Base-by-base conservation (phyloP, 2,797 vertebrate genomes). In the Anas bernieri region DNA sequence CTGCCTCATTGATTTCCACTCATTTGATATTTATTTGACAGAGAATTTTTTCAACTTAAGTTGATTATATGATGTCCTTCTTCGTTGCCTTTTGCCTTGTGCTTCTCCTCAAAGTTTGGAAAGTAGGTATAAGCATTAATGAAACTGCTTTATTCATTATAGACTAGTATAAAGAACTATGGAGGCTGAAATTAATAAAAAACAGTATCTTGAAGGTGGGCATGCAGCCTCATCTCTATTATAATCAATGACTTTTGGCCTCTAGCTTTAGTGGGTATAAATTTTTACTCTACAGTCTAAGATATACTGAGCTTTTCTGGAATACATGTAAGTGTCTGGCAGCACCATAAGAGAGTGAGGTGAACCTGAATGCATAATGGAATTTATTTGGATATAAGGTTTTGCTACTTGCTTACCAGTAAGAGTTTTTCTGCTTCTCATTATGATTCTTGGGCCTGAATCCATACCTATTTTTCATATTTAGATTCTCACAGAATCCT, bases 401-500 rank as follows among this genome's bases (percentile, higher is more conserved):
- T 94, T 90, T 86, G 50, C 39, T 88, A 45, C 61, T 90, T 61
- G 56, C 52, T 90, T 76, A 68, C 41, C 30, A 70, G 9, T 67
- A 84, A 25, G 55, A 66, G 22, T 33, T 87, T 58, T 94, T 74
- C 76, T 89, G 39, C 21, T 80, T 46, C 37, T 41, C 10, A 54
- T 70, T 83, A 73, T 73, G 59, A 92, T 59, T 79, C n/a, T 62
- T 88, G 52, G 25, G 46, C n/a, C 74, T 73, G 55, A 94, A 93
- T 76, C 75, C 25, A 69, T 55, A 73, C 31, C 43, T 76, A 17
- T 66, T 90, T 96, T 91, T 89, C 61, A 61, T 50, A 58, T 79
- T 90, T 92, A 56, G 39, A 81, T 69, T 76, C 59, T 86, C 78
- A 55, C 43, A 80, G 83, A 92, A 90, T 93, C 45, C 72, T 77